Percentiles rank a stretch among this genome's conserved stretches.
phyloP scores from a whole-genome alignment of 2,113 vertebrate species.

The Tychaedon coryphoeus region DNA sequence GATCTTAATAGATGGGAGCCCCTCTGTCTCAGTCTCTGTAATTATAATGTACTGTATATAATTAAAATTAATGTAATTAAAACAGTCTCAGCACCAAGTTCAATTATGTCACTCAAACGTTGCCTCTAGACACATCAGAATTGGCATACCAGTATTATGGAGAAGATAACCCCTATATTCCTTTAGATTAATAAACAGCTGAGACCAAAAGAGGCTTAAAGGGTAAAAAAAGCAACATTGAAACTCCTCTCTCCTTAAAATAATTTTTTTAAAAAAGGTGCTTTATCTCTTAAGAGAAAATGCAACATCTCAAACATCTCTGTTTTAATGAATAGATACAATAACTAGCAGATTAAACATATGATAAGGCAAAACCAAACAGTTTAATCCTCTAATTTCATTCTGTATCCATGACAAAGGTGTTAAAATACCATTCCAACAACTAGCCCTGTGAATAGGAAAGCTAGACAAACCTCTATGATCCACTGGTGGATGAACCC shows the following conservation, averaged over 20 bases:
- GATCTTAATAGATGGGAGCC: constrained; percentile 33
- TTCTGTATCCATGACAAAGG: neutral
- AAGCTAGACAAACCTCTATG: neutral
- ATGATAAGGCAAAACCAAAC: neutral
- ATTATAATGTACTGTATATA: constrained; percentile 67
- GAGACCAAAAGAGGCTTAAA: neutral
- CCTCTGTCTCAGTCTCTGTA: constrained; percentile 39
- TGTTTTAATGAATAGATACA: neutral
- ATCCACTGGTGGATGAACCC: neutral
- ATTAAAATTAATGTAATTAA: constrained; percentile 72
- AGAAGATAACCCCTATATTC: neutral
- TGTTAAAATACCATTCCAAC: neutral
- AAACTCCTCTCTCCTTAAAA: neutral
- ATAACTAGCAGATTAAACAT: neutral
- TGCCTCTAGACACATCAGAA: constrained; percentile 31
- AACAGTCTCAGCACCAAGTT: constrained; percentile 32
- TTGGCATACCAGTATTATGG: neutral
- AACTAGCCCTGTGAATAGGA: neutral
- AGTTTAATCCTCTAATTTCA: neutral
- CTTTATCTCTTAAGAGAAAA: neutral
- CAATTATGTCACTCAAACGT: constrained; percentile 47
- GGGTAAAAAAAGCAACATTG: neutral
- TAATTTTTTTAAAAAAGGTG: too few species aligned
- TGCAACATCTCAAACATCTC: neutral
- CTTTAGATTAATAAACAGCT: neutral